These are phyloP conservation scores for Sibirionetta formosa DNA, from an alignment of 2,797 vertebrate species.

Conservation along the genomic window DNA sequence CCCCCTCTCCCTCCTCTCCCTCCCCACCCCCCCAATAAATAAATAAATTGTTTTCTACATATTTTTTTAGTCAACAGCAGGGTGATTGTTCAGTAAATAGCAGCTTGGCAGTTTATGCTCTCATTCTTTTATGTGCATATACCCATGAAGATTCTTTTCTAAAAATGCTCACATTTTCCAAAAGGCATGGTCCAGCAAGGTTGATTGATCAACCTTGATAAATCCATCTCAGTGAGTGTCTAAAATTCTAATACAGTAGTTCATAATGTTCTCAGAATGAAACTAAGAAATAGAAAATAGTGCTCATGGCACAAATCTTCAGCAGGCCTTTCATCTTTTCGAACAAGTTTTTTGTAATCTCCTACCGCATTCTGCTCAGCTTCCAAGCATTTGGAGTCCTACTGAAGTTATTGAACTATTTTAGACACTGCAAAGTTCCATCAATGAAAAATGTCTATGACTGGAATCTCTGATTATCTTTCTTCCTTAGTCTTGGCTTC, in stretches of 20 bases:
- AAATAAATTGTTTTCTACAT: not conserved
- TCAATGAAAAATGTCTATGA: not conserved
- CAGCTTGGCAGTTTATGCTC: not conserved
- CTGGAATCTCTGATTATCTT: not conserved
- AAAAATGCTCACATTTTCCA: not conserved
- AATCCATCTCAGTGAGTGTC: not conserved
- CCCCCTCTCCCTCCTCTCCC: too few relatives aligned
- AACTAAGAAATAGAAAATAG: slow-evolving; percentile 5
- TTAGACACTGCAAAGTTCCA: not conserved
- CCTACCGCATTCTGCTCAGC: not conserved
- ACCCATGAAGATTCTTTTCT: not conserved
- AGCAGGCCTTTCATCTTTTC: not conserved
- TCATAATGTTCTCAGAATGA: slow-evolving; percentile 2
- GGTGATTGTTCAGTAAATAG: slow-evolving; percentile 9
- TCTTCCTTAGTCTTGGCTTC: not conserved
- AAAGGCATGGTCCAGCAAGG: not conserved
- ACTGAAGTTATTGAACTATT: not conserved
- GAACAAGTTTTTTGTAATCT: not conserved
- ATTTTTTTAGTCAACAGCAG: slow-evolving; percentile 20
- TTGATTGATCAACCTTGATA: slow-evolving; percentile 20
- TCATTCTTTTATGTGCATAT: not conserved
- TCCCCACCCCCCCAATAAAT: too few relatives aligned
- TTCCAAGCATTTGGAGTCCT: not conserved
- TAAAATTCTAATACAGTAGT: slow-evolving; percentile 28
- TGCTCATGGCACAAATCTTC: not conserved